Conservation (phyloP, 2,888 invertebrate species). For the Noctuana brunneofusca region DNA sequence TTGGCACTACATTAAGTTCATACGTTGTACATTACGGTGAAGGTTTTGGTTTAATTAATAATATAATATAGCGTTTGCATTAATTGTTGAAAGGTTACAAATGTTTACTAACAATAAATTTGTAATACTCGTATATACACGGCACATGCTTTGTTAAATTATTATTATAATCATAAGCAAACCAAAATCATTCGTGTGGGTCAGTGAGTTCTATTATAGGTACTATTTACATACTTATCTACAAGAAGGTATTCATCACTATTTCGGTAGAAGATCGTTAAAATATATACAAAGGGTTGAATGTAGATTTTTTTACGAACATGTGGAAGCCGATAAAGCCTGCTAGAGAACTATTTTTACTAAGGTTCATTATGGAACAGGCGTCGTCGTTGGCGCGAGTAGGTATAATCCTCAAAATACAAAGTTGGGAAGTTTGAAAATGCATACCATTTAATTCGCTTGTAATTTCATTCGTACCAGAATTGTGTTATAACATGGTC, state of each 20-base stretch:
- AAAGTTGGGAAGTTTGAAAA: conserved; percentile 24
- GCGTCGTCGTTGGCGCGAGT: conserved; percentile 15
- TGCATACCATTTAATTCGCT: conserved; percentile 23
- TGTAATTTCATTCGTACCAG: conserved; percentile 26
- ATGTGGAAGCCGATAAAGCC: conserved; percentile 13
- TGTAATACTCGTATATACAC: conserved; percentile 77
- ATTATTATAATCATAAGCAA: conserved; percentile 59
- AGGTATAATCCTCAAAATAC: conserved; percentile 24
- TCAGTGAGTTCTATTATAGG: conserved; percentile 67
- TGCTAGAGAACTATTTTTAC: conserved; percentile 17
- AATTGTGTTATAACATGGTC: conserved; percentile 10
- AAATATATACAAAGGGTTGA: conserved; percentile 63
- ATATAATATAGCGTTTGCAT: conserved; percentile 27
- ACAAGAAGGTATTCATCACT: conserved; percentile 59
- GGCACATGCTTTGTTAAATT: conserved; percentile 64
- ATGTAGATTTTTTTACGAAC: conserved; percentile 12
- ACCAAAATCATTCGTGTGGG: conserved; percentile 52
- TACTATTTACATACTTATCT: conserved; percentile 63
- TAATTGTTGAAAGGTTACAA: conserved; percentile 17
- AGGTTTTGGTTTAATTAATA: conserved; percentile 68
- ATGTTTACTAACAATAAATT: conserved; percentile 43
- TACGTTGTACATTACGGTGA: conserved; percentile 78
- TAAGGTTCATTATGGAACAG: conserved; percentile 22
- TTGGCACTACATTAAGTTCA: conserved; percentile 68
- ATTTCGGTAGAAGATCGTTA: conserved; percentile 57